Evolutionary conservation across 2,888 invertebrate species (phyloP).

Genomic region (Nezara viridula): DNA sequence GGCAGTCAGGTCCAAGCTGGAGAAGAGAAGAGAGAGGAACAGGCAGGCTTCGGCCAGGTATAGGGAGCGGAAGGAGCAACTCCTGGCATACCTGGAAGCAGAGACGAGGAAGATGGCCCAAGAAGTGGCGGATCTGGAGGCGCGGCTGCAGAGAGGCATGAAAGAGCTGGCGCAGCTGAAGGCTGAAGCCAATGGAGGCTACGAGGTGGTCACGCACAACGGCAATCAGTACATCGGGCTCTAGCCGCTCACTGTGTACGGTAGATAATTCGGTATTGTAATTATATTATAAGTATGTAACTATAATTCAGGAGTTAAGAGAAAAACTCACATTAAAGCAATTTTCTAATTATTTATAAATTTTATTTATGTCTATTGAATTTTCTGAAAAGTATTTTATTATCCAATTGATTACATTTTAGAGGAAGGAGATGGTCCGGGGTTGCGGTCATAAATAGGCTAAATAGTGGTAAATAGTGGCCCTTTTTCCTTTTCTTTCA

Average conservation of each 20-base stretch:
- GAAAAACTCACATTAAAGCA: too few relatives aligned
- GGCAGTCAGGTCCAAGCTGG: background rate
- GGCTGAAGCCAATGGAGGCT: background rate
- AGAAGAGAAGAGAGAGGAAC: background rate
- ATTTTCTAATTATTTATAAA: too few relatives aligned
- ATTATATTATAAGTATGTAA: too few relatives aligned
- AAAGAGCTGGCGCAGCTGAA: background rate
- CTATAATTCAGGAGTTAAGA: too few relatives aligned
- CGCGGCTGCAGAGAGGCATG: background rate
- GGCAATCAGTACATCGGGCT: background rate
- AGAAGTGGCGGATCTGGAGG: background rate
- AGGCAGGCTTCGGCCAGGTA: constrained; percentile 1
- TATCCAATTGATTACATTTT: too few relatives aligned
- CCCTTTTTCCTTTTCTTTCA: too few relatives aligned
- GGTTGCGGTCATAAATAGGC: too few relatives aligned
- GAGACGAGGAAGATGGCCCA: background rate
- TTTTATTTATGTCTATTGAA: too few relatives aligned
- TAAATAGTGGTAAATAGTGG: too few relatives aligned
- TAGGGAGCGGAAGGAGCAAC: background rate
- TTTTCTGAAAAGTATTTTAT: too few relatives aligned
- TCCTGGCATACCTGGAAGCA: background rate
- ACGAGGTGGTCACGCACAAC: background rate
- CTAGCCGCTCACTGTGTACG: background rate
- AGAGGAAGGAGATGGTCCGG: too few relatives aligned
- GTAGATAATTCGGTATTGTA: too few relatives aligned